phyloP scores from a whole-genome alignment of 2,888 invertebrate genomes.

The Bhutanitis thaidina region DNA sequence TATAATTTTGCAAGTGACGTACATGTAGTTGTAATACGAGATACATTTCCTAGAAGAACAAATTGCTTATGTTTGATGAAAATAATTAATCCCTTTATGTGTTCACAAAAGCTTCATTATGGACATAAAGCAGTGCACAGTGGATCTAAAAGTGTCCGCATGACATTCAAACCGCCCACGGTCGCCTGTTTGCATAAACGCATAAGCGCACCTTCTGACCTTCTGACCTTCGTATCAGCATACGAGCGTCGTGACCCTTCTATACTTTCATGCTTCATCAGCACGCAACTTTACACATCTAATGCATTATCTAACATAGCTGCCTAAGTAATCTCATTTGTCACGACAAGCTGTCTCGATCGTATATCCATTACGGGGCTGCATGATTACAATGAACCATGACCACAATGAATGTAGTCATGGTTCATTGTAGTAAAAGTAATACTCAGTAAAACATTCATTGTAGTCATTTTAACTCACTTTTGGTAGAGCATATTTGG shows the following conservation, averaged over 20 bases:
- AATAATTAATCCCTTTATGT: background rate
- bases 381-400: too few species aligned
- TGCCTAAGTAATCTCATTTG: too few species aligned
- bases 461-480: too few species aligned
- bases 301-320: background rate
- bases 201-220: constrained; percentile 31
- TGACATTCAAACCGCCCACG: constrained; percentile 27
- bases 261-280: constrained; percentile 36
- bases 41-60: background rate
- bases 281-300: constrained; percentile 27
- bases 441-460: too few species aligned
- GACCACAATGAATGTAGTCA: too few species aligned
- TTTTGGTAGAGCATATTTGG: too few species aligned
- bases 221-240: constrained; percentile 32
- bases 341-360: too few species aligned
- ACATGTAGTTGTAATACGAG: too few species aligned
- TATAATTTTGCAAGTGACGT: too few species aligned
- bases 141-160: constrained; percentile 19
- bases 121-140: constrained; percentile 10
- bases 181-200: constrained; percentile 26
- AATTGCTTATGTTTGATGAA: background rate
- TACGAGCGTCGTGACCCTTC: constrained; percentile 35
- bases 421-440: too few species aligned
- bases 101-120: constrained; percentile 8
- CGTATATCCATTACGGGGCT: too few species aligned